These are phyloP conservation scores for Aptenodytes forsteri DNA, from an alignment of 2,113 vertebrate species.

Conservation along the genomic window DNA sequence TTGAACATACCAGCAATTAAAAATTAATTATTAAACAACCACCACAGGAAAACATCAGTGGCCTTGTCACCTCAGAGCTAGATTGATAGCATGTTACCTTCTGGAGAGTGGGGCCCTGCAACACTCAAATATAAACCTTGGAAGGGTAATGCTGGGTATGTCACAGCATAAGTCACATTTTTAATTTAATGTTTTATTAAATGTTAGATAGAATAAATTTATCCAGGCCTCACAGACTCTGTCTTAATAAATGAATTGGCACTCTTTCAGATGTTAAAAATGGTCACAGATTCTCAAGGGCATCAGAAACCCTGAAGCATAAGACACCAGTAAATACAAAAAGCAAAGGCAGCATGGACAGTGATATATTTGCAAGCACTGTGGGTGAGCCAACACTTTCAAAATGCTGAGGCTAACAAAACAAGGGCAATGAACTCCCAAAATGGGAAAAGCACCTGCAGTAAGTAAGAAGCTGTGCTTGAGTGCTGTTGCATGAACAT, in stretches of 20 bases:
- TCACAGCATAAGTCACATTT: slow-evolving; percentile 76
- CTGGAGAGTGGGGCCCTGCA: slow-evolving; percentile 21
- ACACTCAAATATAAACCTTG: slow-evolving; percentile 71
- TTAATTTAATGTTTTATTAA: slow-evolving; percentile 85
- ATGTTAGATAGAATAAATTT: slow-evolving; percentile 78
- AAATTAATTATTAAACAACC: slow-evolving; percentile 83
- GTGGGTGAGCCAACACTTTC: slow-evolving; percentile 54
- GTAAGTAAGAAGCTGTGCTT: slow-evolving; percentile 42
- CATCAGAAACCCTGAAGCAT: slow-evolving; percentile 72
- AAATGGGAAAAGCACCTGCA: slow-evolving; percentile 71
- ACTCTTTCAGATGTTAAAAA: slow-evolving; percentile 74
- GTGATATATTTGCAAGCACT: slow-evolving; percentile 72
- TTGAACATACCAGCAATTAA: slow-evolving; percentile 75
- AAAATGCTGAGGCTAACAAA: slow-evolving; percentile 78
- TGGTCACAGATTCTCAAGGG: slow-evolving; percentile 77
- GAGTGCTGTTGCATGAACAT: slow-evolving; percentile 15
- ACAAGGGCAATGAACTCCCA: slow-evolving; percentile 71
- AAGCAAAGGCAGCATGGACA: slow-evolving; percentile 72
- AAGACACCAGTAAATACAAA: slow-evolving; percentile 78
- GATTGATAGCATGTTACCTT: slow-evolving; percentile 76
- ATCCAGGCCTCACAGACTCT: slow-evolving; percentile 65
- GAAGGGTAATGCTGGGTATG: slow-evolving; percentile 70
- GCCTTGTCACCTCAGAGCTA: slow-evolving; percentile 69
- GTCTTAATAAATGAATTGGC: slow-evolving; percentile 81
- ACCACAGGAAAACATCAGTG: slow-evolving; percentile 72